A percentile compares a stretch with the other conserved stretches of the same genome.
Conservation (phyloP, 2,113 vertebrate species). For the Galbula dea region DNA sequence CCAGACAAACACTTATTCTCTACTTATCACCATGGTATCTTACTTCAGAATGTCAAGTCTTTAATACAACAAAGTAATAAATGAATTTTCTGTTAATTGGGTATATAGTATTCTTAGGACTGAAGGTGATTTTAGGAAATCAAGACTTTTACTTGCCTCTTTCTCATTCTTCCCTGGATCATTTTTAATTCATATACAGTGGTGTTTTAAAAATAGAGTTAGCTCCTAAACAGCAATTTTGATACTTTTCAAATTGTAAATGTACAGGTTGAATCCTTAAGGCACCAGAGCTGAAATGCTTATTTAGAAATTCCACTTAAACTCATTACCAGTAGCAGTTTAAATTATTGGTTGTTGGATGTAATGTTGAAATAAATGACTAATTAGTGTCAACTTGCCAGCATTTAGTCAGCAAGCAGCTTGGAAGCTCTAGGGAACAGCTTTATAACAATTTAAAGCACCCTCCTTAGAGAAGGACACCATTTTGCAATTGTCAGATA, state of each 20-base stretch:
- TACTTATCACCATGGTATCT: not conserved
- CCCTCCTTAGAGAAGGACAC: slow-evolving; percentile 33
- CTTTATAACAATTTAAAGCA: slow-evolving; percentile 36
- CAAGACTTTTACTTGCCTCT: not conserved
- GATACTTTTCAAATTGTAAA: not conserved
- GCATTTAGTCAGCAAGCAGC: slow-evolving; percentile 44
- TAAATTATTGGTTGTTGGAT: slow-evolving; percentile 46
- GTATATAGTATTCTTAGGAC: not conserved
- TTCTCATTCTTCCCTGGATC: not conserved
- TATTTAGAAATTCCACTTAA: slow-evolving; percentile 57
- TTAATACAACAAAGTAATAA: not conserved
- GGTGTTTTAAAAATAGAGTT: not conserved
- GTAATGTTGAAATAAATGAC: slow-evolving; percentile 52
- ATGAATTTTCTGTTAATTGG: not conserved
- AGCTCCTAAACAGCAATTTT: not conserved
- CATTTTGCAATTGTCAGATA: slow-evolving; percentile 55
- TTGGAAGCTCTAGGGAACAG: slow-evolving; percentile 49
- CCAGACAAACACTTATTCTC: not conserved
- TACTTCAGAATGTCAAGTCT: too few relatives aligned
- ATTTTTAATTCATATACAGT: not conserved
- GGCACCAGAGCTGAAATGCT: slow-evolving; percentile 12
- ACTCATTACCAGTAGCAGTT: slow-evolving; percentile 57
- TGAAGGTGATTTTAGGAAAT: not conserved
- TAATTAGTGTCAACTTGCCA: slow-evolving; percentile 63
- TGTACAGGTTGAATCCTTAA: slow-evolving; percentile 20